Base-by-base conservation (phyloP, 2,888 invertebrate genomes). In the Macropis europaea region DNA sequence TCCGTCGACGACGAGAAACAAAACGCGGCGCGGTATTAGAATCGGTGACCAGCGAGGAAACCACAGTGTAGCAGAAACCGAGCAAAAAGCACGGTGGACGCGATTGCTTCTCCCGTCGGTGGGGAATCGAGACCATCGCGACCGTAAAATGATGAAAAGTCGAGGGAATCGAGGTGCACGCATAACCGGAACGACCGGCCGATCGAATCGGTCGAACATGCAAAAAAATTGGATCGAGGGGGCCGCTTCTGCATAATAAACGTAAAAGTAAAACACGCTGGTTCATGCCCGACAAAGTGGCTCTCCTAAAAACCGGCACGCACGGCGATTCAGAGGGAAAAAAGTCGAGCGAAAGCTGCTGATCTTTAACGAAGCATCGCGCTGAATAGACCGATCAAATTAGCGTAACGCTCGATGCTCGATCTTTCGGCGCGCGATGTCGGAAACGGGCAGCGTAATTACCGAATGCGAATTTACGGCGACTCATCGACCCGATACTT, bases 391-490 rank as follows among this genome's bases (percentile, higher is more conserved):
- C 61, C 43, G 66, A 57, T 70, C 63, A 67, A 74, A 67, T 70
- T 67, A 70, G 74, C 77, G 70, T 59, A 54, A 52, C 74, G 54
- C 26, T 60, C 56, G 74, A 73, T 66, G 59, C 42, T 62, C 59
- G 69, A 64, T 69, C 62, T 59, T 69, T 32, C 43, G 28, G 38
- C 38, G 47, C 30, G 28, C 43, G 22, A 11, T 28, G 67, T 38
- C 59, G 56, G 48, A 40, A 62, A 48, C 38, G 22, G 32, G 19
- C 5, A 48, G 36, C 47, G 62, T 75, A 71, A 77, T 66, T 45
- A 59, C 61, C 30, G 13, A 60, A 61, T 26, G 57, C 32, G n/a
- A 62, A 64, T 74, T 66, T 69, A 64, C 43, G 45, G 32, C 56
- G 52, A 63, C 60, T 64, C 64, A 53, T 61, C 36, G 57, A 19